Base-by-base conservation (phyloP, 2,888 invertebrate species). In the Lomographa bimaculata region DNA sequence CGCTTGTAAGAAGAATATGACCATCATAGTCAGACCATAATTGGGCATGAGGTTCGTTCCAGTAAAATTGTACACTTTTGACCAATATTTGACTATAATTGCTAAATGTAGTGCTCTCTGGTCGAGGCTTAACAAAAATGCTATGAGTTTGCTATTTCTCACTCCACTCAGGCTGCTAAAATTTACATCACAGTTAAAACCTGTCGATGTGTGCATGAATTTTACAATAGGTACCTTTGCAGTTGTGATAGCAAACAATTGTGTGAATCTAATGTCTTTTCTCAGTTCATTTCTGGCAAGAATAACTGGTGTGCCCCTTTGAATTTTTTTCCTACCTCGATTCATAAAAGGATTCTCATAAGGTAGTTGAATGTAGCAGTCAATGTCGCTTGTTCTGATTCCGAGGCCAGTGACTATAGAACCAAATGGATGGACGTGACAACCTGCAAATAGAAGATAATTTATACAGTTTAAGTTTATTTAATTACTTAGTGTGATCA, bases 191-290 rank as follows among this genome's bases (percentile, higher is more conserved):
- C 94, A 92, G 32, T 90, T 86, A 1, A 92, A 86, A 0, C 87
- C 79, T 0, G 93, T 93, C 0, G 85, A 80, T 2, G 66, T 53
- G 56, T 95, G 94, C 6, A 83, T 75, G 61, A 94, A 94, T 60
- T 94, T 95, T 0, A 96, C 91, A 40, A 96, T 94, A 0, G 96
- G 96, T 0, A 94, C 93, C 63, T 92, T 93, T 0, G 95, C 95
- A 18, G 76, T 72, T 0, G 91, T 89, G 54, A 95, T 93, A 1
- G 92, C 85, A 39, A 92, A 68, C n/a, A 93, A 64, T 10, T 92
- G 75, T 0, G 66, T 54, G 57, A 93, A 94, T 19, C 76, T 52
- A 2, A 50, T 33, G 8, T 68, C 65, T 20, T 60, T 64, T n/a
- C 59, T 66, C 5, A 93, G 69, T 0, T 78, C 29, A 5, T 60